Evolutionary conservation across 2,888 invertebrate genomes (phyloP), one percentile per base, ranked within the genome.

Genomic region (Gryllus longicercus): DNA sequence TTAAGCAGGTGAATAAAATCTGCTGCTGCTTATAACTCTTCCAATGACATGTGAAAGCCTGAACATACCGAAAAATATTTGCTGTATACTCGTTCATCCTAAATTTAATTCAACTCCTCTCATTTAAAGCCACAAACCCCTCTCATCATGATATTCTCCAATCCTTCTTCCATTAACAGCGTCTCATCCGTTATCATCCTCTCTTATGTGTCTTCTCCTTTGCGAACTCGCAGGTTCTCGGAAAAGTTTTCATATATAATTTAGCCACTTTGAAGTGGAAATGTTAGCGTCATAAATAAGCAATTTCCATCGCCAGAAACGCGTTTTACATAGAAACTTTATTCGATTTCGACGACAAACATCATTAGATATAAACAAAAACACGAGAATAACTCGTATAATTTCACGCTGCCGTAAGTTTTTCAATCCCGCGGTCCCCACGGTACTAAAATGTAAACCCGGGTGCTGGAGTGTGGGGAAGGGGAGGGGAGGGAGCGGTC

Each of bases 321-420:
- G 63, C 63, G 63, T 63, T 63, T 63, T 63, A 63, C 63, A 63
- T 63, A n/a, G 63, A 63, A 63, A 63, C 63, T 63, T 63, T 63
- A 63, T 63, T 63, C 63, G 63, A 63, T 18, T 63, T 63, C 63
- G 63, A 18, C 63, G 63, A 63, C 63, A 63, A 63, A 63, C 63
- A 63, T 63, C 63, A 63, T 63, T 63, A 63, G 63, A 63, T 63
- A 63, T 63, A 63, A 63, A 63, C 63, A 63, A 63, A 63, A 18
- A 63, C 63, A 63, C 14, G 16, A 8, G n/a, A 18, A 63, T 63
- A 63, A 63, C 63, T 63, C 63, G 16, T 63, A 63, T 63, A 63
- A 63, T 63, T 63, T 63, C 63, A 63, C 63, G 63, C 63, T 14
- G 63, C 63, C 16, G 63, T 63, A n/a, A 63, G 16, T 63, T 63